Evolutionary conservation across 2,797 vertebrate genomes (phyloP).

Genomic region (Scomberomorus guttatus): DNA sequence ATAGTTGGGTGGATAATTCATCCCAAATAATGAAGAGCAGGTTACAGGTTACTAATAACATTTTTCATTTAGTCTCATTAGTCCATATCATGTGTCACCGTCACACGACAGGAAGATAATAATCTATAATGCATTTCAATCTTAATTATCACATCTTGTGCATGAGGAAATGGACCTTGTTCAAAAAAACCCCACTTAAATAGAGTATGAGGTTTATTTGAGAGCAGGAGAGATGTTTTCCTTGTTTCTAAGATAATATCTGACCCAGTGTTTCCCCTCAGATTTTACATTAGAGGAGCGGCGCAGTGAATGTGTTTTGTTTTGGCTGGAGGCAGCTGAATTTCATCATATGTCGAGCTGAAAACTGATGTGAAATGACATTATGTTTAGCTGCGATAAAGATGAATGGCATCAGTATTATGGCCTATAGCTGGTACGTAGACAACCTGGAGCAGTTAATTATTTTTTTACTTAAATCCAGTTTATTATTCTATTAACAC

Average conservation of each 20-base stretch:
- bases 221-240: not conserved
- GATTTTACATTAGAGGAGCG: conserved; percentile 17
- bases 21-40: not conserved
- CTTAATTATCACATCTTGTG: not conserved
- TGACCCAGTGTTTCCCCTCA: conserved; percentile 8
- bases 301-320: conserved; percentile 37
- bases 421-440: conserved; percentile 25
- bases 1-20: conserved; percentile 4
- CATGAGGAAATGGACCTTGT: not conserved
- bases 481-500: conserved; percentile 15
- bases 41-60: conserved; percentile 3
- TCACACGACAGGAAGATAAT: not conserved
- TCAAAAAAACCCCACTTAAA: not conserved
- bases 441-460: not conserved
- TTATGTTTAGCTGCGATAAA: conserved; percentile 28
- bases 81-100: not conserved
- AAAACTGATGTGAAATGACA: conserved; percentile 41
- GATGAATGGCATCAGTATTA: conserved; percentile 24
- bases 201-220: not conserved
- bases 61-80: conserved; percentile 16
- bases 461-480: conserved; percentile 14
- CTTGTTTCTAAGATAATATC: conserved; percentile 13
- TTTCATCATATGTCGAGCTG: conserved; percentile 31
- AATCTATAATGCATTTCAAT: not conserved
- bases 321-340: conserved; percentile 52